phyloP scores from a whole-genome alignment of 2,888 invertebrate species.

The Dorcus hopei region DNA sequence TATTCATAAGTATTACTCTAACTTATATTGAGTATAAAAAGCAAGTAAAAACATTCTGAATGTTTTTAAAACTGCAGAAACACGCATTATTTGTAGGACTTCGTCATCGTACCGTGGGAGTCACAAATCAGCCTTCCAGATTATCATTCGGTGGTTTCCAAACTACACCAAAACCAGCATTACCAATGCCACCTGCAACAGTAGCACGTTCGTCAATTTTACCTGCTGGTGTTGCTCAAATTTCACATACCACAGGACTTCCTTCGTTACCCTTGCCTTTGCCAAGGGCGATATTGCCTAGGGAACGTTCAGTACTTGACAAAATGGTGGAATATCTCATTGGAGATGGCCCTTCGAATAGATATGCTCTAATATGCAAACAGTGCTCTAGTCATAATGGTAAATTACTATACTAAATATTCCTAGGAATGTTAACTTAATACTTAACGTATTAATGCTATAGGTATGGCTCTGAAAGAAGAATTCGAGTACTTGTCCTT shows the following conservation, averaged over 20 bases:
- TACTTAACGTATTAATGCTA: constrained; percentile 20
- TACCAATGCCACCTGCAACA: not conserved
- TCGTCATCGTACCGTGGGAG: too few species aligned
- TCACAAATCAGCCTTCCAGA: not conserved
- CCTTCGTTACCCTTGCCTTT: constrained; percentile 45
- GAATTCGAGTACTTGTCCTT: constrained; percentile 77
- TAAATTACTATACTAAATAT: constrained; percentile 36
- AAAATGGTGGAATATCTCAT: constrained; percentile 90
- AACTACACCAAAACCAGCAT: constrained; percentile 4
- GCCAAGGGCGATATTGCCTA: constrained; percentile 69
- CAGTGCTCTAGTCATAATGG: constrained; percentile 93
- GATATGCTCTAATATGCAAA: constrained; percentile 92
- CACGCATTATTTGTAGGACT: too few species aligned
- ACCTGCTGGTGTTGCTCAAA: constrained; percentile 3
- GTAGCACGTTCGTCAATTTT: constrained; percentile 7
- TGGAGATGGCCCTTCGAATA: constrained; percentile 91
- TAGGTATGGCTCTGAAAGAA: constrained; percentile 69
- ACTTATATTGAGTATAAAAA: too few species aligned
- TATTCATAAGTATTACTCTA: too few species aligned
- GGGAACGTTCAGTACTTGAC: constrained; percentile 77
- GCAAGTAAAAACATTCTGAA: too few species aligned
- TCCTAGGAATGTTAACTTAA: not conserved
- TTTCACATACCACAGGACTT: constrained; percentile 6
- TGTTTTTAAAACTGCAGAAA: too few species aligned
- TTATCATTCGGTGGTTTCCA: constrained; percentile 7